phyloP scores from a whole-genome alignment of 2,888 invertebrate species.

The Pherbina coryleti region DNA sequence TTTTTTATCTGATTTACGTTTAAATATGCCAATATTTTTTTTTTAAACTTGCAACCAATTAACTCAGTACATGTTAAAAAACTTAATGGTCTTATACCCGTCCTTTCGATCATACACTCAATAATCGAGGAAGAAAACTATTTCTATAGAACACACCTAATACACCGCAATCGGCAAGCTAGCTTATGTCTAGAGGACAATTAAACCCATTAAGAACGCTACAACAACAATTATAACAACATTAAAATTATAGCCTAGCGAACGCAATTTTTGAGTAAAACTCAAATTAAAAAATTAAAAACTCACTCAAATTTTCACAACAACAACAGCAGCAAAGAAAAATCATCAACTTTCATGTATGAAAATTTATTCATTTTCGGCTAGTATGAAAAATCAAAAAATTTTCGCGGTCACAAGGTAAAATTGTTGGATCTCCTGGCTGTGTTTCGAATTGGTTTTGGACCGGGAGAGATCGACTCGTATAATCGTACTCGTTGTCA shows the following conservation, averaged over 20 bases:
- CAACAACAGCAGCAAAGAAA: slow-evolving; percentile 52
- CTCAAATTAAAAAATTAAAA: slow-evolving; percentile 36
- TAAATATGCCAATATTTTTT: too few species aligned
- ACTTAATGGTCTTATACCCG: too few species aligned
- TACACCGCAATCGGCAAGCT: background rate
- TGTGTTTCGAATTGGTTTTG: slow-evolving; percentile 71
- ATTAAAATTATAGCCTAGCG: slow-evolving; percentile 5
- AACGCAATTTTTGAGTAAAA: background rate
- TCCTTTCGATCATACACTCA: background rate
- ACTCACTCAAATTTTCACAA: slow-evolving; percentile 51
- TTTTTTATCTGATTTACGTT: too few species aligned
- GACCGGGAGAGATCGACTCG: slow-evolving; percentile 71
- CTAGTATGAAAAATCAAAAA: slow-evolving; percentile 65
- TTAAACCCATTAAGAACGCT: background rate
- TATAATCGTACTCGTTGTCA: slow-evolving; percentile 65
- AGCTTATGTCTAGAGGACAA: slow-evolving; percentile 29
- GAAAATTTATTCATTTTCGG: slow-evolving; percentile 54
- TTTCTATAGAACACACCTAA: background rate
- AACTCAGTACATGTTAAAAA: too few species aligned
- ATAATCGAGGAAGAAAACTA: background rate
- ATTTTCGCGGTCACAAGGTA: slow-evolving; percentile 71
- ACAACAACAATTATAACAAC: slow-evolving; percentile 14
- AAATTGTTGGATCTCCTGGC: slow-evolving; percentile 68
- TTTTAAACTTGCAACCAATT: too few species aligned
- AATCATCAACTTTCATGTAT: slow-evolving; percentile 57